Conservation (phyloP, 1,140 invertebrate genomes). For the Thaumetopoea pityocampa region DNA sequence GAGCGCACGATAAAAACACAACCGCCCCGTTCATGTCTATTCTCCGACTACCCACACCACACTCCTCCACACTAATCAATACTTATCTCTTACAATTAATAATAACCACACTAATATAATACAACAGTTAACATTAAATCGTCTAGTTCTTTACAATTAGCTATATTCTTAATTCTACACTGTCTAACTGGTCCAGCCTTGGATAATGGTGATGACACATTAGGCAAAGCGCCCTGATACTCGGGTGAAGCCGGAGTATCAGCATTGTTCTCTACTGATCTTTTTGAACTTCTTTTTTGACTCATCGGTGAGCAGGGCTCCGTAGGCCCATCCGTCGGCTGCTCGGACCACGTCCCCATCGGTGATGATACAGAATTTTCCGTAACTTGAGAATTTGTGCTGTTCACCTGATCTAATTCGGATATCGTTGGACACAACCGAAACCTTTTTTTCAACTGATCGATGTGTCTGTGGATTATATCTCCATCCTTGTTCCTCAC, state of each 20-base stretch:
- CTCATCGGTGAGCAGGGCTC: neutral
- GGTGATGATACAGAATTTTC: too few relatives aligned
- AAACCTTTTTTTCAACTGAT: constrained; percentile 1
- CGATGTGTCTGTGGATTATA: constrained; percentile 2
- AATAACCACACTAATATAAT: too few relatives aligned
- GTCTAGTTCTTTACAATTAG: too few relatives aligned
- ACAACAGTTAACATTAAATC: too few relatives aligned
- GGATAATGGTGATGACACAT: neutral
- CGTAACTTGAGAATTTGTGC: constrained; percentile 3
- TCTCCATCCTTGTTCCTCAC: neutral
- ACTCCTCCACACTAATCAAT: too few relatives aligned
- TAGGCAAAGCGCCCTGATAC: constrained; percentile 1
- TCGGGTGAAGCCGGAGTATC: neutral
- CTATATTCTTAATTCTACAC: neutral
- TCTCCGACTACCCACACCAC: too few relatives aligned
- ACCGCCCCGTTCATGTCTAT: too few relatives aligned
- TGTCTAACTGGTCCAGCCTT: neutral
- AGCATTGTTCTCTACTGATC: too few relatives aligned
- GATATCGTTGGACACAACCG: neutral
- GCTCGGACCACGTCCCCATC: neutral
- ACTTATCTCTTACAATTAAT: too few relatives aligned
- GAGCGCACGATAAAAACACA: too few relatives aligned
- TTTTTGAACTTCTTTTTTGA: too few relatives aligned
- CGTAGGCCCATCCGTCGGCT: neutral
- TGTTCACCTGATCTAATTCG: neutral